A percentile compares a stretch with the other conserved stretches of the same genome.
phyloP scores from a whole-genome alignment of 2,888 invertebrate genomes.

The Galerucella pusilla region DNA sequence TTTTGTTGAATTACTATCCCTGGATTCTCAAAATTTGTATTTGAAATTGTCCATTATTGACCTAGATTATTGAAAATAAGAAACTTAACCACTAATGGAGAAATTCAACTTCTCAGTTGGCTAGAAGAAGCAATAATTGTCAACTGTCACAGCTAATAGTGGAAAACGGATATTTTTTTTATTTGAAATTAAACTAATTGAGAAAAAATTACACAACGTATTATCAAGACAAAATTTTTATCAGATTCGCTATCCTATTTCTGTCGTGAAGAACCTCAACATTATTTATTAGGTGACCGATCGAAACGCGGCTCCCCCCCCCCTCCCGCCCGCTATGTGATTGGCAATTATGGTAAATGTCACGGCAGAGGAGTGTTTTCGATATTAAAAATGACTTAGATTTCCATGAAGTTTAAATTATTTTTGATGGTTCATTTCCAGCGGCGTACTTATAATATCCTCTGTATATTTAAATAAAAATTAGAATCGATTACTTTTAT shows the following conservation, averaged over 20 bases:
- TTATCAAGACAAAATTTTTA: conserved; percentile 8
- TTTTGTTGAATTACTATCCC: no score
- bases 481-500: no score
- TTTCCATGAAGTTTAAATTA: conserved; percentile 4
- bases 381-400: conserved; percentile 8
- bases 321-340: not conserved
- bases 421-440: not conserved
- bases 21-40: no score
- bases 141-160: no score
- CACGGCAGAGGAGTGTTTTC: conserved; percentile 11
- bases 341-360: conserved; percentile 14
- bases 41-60: no score
- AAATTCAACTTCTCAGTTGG: no score
- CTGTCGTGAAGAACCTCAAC: conserved; percentile 28
- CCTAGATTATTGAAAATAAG: no score
- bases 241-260: conserved; percentile 55
- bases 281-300: conserved; percentile 12
- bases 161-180: no score
- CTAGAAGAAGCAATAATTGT: no score
- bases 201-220: not conserved
- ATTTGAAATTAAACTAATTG: not conserved
- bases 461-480: not conserved
- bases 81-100: no score
- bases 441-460: not conserved
- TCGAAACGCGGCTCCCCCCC: not conserved